Conservation (phyloP, 2,888 invertebrate species). For the Notodonta ziczac region DNA sequence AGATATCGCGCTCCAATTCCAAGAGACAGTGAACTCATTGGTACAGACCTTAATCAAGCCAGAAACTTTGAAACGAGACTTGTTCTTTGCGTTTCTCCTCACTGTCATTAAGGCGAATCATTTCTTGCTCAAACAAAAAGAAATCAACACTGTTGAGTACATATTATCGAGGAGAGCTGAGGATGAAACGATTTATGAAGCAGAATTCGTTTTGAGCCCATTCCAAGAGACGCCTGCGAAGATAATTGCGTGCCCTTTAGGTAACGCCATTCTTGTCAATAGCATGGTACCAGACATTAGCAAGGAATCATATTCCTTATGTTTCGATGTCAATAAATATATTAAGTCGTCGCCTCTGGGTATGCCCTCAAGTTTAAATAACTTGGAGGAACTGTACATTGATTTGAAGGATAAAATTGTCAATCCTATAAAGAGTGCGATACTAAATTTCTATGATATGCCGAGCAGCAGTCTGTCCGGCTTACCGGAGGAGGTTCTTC, state of each 20-base stretch:
- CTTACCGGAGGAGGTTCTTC: constrained; percentile 47
- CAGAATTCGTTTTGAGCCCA: constrained; percentile 38
- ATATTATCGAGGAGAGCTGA: constrained; percentile 34
- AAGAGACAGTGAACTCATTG: constrained; percentile 47
- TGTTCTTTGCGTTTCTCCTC: constrained; percentile 54
- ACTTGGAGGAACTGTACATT: constrained; percentile 33
- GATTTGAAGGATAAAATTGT: constrained; percentile 46
- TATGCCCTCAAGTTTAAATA: constrained; percentile 37
- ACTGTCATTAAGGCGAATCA: constrained; percentile 56
- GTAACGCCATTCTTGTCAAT: constrained; percentile 47
- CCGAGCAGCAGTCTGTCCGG: constrained; percentile 45
- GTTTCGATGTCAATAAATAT: constrained; percentile 39
- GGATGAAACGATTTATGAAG: constrained; percentile 31
- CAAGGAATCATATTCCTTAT: constrained; percentile 44
- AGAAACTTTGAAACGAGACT: constrained; percentile 53
- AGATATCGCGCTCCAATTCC: constrained; percentile 45
- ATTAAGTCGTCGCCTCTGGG: constrained; percentile 36
- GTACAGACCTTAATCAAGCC: constrained; percentile 58
- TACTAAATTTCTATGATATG: constrained; percentile 43
- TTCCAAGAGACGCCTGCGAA: constrained; percentile 42
- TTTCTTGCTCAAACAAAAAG: constrained; percentile 42
- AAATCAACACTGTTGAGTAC: constrained; percentile 39
- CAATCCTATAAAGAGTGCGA: constrained; percentile 44
- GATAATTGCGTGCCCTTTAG: constrained; percentile 39
- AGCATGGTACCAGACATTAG: constrained; percentile 38